A percentile compares a stretch with the other conserved stretches of the same genome.
These are phyloP conservation scores for Mythimna albipuncta DNA, from an alignment of 2,888 invertebrate species.

Conservation along the genomic window DNA sequence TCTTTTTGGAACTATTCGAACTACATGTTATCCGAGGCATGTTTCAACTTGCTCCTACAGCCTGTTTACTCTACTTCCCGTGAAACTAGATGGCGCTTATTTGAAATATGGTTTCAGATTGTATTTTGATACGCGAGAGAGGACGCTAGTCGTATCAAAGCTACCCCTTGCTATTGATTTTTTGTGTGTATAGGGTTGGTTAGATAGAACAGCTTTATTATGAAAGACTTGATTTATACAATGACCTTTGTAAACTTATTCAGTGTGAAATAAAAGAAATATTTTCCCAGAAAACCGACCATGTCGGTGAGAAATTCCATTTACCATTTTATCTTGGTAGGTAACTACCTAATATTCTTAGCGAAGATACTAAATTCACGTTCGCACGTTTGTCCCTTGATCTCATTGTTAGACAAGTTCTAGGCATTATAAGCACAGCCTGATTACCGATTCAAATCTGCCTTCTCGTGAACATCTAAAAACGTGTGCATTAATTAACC, in stretches of 20 bases:
- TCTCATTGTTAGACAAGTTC: conserved; percentile 39
- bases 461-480: conserved; percentile 29
- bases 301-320: conserved; percentile 25
- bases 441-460: conserved; percentile 24
- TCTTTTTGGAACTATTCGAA: conserved; percentile 41
- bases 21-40: conserved; percentile 22
- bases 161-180: conserved; percentile 41
- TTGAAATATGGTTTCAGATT: conserved; percentile 9
- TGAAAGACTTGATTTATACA: conserved; percentile 17
- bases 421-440: conserved; percentile 13
- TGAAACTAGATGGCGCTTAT: conserved; percentile 59
- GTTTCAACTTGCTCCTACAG: conserved; percentile 38
- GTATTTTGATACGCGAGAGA: conserved; percentile 39
- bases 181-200: conserved; percentile 25
- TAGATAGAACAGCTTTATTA: conserved; percentile 15
- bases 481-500: conserved; percentile 34
- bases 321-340: neutral
- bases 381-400: conserved; percentile 38
- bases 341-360: neutral
- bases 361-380: neutral
- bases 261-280: conserved; percentile 28
- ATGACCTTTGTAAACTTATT: conserved; percentile 32
- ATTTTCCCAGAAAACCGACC: conserved; percentile 17
- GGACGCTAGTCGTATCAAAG: conserved; percentile 44
- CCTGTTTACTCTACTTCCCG: conserved; percentile 29